Conservation (phyloP, 2,797 vertebrate genomes). For the Lagorchestes hirsutus region DNA sequence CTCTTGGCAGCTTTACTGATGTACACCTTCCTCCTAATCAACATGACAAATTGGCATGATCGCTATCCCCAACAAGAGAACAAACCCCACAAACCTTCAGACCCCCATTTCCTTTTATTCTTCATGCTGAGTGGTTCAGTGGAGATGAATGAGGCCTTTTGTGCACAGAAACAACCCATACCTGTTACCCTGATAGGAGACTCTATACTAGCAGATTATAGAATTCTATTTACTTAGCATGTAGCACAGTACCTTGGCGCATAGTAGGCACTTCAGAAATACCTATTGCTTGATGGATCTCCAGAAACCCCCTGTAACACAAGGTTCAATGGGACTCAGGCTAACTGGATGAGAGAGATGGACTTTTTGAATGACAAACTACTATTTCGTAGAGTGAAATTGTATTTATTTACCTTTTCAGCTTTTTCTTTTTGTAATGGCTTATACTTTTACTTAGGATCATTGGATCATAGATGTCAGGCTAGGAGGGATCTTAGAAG, state of each 20-base stretch:
- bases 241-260: neutral
- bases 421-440: neutral
- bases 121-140: neutral
- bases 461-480: neutral
- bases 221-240: neutral
- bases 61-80: neutral
- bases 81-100: neutral
- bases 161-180: neutral
- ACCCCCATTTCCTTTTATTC: neutral
- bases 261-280: neutral
- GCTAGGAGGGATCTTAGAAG: neutral
- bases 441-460: neutral
- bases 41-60: neutral
- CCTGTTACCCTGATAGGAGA: neutral
- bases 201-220: neutral
- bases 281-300: neutral
- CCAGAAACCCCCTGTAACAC: neutral
- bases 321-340: neutral
- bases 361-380: neutral
- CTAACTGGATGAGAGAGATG: neutral
- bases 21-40: neutral
- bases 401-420: slow-evolving; percentile 2
- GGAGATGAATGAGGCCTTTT: neutral
- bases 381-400: neutral
- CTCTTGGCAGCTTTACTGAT: neutral